Evolutionary conservation across 2,888 invertebrate species (phyloP), one percentile per base, ranked within the genome.

Genomic region (Carcina quercana): DNA sequence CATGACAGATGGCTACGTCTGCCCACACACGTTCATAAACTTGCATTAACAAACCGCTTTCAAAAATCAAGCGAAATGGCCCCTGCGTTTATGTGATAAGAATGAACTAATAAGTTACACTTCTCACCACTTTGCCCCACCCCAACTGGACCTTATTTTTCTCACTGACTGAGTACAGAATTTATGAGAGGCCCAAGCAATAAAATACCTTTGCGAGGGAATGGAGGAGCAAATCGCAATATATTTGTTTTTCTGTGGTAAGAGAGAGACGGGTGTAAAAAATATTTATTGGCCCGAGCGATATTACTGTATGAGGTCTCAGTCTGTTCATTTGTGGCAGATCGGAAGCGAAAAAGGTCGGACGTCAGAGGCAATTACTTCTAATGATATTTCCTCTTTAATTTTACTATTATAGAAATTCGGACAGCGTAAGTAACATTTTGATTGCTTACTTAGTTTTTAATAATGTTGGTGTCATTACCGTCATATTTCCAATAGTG

Each of bases 151-250:
- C 72, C 72, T 72, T 80, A 79, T 82, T 80, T 82, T 80, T 79
- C 73, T 71, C 70, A 59, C 68, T 70, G 78, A 76, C 67, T 73
- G 78, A 76, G 76, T 70, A 64, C 59, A 60, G 68, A 83, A 83
- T 82, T 82, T 82, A 82, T 76, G 82, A 62, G 73, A 62, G 72
- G 67, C 78, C 70, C 69, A 71, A 72, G 80, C 74, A 82, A 82
- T 82, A 82, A 83, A 83, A 80, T 79, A 82, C 80, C 80, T 79
- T 29, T 73, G 76, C 57, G 72, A 72, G 80, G 78, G 79, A 80
- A 82, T 82, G 82, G 80, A 82, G 78, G 79, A 73, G 76, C 74
- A 76, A 80, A 80, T 80, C 76, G 79, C 74, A 72, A 80, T 79
- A 76, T 79, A 79, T 82, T 79, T 80, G 75, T 76, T 76, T 74